A percentile compares a stretch with the other conserved stretches of the same genome.
These are phyloP conservation scores for Scaptomyza flava DNA, from an alignment of 2,888 invertebrate genomes.

Conservation along the genomic window DNA sequence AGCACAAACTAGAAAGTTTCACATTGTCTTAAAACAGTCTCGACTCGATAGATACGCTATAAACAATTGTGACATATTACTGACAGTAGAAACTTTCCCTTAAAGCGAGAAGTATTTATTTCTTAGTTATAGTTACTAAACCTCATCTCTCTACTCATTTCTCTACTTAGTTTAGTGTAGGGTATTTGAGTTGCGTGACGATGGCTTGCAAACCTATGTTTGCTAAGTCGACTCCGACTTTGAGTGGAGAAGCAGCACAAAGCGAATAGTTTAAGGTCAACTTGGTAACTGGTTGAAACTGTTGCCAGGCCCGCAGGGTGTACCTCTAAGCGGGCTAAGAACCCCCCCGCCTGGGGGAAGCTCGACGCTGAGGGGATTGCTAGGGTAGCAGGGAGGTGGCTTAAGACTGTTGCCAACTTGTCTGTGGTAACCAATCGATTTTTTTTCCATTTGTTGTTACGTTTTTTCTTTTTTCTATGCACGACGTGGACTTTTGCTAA, in stretches of 20 bases:
- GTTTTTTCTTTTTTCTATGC: slow-evolving; percentile 30
- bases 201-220: slow-evolving; percentile 38
- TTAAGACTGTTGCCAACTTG: slow-evolving; percentile 61
- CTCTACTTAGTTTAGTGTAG: slow-evolving; percentile 3
- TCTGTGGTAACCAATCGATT: slow-evolving; percentile 60
- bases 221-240: slow-evolving; percentile 36
- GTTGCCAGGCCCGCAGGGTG: slow-evolving; percentile 45
- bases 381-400: neutral
- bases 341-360: neutral
- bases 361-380: no score
- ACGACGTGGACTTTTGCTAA: slow-evolving; percentile 51
- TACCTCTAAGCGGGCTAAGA: slow-evolving; percentile 17
- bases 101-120: no score
- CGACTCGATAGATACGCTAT: slow-evolving; percentile 11
- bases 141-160: no score
- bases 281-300: slow-evolving; percentile 57
- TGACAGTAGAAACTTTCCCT: neutral
- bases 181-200: slow-evolving; percentile 53
- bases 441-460: slow-evolving; percentile 23
- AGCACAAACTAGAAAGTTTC: slow-evolving; percentile 7
- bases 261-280: slow-evolving; percentile 57
- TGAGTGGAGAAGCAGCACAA: slow-evolving; percentile 29
- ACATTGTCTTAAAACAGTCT: neutral
- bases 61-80: neutral
- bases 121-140: neutral